Evolutionary conservation across 2,113 vertebrate species (phyloP).

Genomic region (Pogonocichla stellata): DNA sequence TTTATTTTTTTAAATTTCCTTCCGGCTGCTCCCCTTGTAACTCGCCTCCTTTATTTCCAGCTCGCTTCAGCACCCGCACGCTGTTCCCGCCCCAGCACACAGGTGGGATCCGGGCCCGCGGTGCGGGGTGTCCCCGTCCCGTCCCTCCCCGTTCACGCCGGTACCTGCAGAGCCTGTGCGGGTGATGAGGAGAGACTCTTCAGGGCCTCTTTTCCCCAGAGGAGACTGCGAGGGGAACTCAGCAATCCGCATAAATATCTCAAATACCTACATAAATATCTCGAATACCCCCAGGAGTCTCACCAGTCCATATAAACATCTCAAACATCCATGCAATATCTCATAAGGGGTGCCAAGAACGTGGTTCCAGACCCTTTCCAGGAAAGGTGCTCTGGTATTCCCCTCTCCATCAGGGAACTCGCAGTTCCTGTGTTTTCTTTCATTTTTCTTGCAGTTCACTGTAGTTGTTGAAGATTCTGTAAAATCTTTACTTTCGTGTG

Average conservation of each 20-base stretch:
- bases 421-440: not conserved
- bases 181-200: not conserved
- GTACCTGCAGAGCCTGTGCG: not conserved
- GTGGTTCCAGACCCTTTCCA: not conserved
- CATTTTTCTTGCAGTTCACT: not conserved
- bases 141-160: accelerated
- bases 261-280: too few relatives aligned
- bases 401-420: not conserved
- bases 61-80: accelerated
- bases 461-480: not conserved
- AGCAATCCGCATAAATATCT: not conserved
- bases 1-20: too few relatives aligned
- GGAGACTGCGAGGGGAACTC: accelerated
- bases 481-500: not conserved
- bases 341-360: accelerated
- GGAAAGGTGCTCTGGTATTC: not conserved
- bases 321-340: too few relatives aligned
- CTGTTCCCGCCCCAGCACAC: not conserved
- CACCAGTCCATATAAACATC: accelerated
- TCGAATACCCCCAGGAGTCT: too few relatives aligned
- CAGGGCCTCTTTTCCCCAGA: accelerated
- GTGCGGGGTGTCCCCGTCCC: not conserved
- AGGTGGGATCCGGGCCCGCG: not conserved
- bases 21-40: not conserved
- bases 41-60: not conserved